Evolutionary conservation across 1,140 invertebrate species (phyloP), one percentile per base, ranked within the genome.

Genomic region (Temnothorax longispinosus): DNA sequence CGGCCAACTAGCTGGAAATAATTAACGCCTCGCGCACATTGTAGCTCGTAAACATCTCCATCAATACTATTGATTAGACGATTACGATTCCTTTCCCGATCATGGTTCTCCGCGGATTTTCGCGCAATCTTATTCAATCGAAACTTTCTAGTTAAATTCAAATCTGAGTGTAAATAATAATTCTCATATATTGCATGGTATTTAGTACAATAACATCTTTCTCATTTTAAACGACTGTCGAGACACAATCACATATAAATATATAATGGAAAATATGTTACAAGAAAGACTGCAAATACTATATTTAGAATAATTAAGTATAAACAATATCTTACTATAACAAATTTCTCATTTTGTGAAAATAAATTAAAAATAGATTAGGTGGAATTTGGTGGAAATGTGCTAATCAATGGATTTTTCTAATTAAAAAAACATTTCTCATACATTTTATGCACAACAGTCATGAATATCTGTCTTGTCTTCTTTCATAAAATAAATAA

Each of bases 1-100:
- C 32, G 82, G 50, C 65, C 82, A 85, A 91, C 86, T 90, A 91
- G 78, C 62, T 91, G 77, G 78, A 90, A 89, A 89, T 90, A 92
- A 92, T 92, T 92, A 92, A 92, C 87, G 69, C 56, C 41, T 62
- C n/a, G 67, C 10, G 44, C 75, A 56, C 60, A 50, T 64, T 50
- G 18, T 50, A 64, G 0, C 52, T 58, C 62, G 56, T 86, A 86
- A 90, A 82, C 71, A 80, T 75, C 15, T 47, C n/a, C 11, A 41
- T 38, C 56, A 58, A 44, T 74, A 60, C 13, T 35, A 41, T 65
- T 41, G 21, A 69, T 50, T 69, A 69, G 21, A 69, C 44, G 13
- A 27, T 35, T 47, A 11, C 15, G 18, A 67, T 13, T 50, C 64
- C 11, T 69, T 76, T n/a, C 8, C 27, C 18, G 47, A 11, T 56